Percentiles rank a stretch among this genome's conserved stretches.
Conservation (phyloP, 2,888 invertebrate genomes). For the Cephus pygmeus region DNA sequence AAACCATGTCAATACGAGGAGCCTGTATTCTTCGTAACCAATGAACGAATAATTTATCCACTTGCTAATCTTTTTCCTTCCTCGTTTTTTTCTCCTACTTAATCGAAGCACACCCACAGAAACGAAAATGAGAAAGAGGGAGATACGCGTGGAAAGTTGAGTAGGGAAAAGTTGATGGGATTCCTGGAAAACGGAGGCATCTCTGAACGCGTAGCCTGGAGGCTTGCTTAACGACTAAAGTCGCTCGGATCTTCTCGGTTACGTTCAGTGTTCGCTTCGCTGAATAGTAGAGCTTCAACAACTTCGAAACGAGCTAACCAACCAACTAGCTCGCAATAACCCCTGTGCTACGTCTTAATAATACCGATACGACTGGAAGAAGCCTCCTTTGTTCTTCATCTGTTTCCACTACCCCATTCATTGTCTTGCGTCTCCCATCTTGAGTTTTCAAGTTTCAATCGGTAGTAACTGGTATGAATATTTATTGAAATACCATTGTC, state of each 20-base stretch:
- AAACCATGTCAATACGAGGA: not conserved
- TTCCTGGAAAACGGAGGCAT: not conserved
- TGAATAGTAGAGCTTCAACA: conserved; percentile 38
- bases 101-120: conserved; percentile 17
- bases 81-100: not conserved
- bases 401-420: not conserved
- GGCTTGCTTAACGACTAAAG: conserved; percentile 58
- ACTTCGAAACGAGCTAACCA: conserved; percentile 52
- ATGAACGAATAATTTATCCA: not conserved
- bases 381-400: not conserved
- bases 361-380: conserved; percentile 20
- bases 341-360: conserved; percentile 41
- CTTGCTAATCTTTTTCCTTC: not conserved
- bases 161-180: conserved; percentile 11
- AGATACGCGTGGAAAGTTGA: conserved; percentile 13
- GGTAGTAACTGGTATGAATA: not conserved
- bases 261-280: conserved; percentile 3
- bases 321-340: conserved; percentile 51
- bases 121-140: conserved; percentile 2
- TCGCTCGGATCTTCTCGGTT: conserved; percentile 35
- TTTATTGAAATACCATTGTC: not conserved
- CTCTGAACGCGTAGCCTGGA: conserved; percentile 37
- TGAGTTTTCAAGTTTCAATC: not conserved
- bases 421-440: not conserved
- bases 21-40: not conserved